phyloP scores from a whole-genome alignment of 2,113 vertebrate species.

The Murina feae region DNA sequence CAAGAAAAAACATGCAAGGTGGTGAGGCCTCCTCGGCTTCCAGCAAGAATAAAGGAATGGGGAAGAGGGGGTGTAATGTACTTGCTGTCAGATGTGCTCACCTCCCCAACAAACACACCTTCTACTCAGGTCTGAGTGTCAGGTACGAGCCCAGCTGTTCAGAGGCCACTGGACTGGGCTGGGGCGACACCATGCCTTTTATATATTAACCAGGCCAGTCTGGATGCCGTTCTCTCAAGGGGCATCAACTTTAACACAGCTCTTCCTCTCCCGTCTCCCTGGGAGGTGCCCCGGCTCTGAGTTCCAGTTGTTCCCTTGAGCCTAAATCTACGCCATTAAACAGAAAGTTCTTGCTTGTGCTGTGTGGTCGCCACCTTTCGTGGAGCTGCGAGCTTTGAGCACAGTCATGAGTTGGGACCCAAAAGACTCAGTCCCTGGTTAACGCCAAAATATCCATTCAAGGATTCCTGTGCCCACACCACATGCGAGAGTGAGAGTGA shows the following conservation, averaged over 20 bases:
- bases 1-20: slow-evolving; percentile 19
- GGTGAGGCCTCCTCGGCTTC: neutral
- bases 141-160: slow-evolving; percentile 61
- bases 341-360: slow-evolving; percentile 32
- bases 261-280: slow-evolving; percentile 46
- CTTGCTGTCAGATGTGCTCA: slow-evolving; percentile 54
- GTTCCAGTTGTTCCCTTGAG: slow-evolving; percentile 58
- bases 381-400: slow-evolving; percentile 25
- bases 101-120: slow-evolving; percentile 56
- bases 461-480: neutral
- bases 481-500: neutral
- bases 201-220: slow-evolving; percentile 51
- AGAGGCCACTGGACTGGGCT: slow-evolving; percentile 61
- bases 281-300: slow-evolving; percentile 51
- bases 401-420: slow-evolving; percentile 20
- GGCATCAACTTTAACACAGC: slow-evolving; percentile 57
- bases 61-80: slow-evolving; percentile 3
- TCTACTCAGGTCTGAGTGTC: slow-evolving; percentile 32
- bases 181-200: slow-evolving; percentile 60
- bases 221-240: slow-evolving; percentile 67
- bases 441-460: neutral
- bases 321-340: slow-evolving; percentile 53
- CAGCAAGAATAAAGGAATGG: slow-evolving; percentile 18
- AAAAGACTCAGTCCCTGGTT: slow-evolving; percentile 25
- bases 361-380: neutral